Evolutionary conservation across 2,888 invertebrate genomes (phyloP).

Genomic region (Acholoe squamosa): DNA sequence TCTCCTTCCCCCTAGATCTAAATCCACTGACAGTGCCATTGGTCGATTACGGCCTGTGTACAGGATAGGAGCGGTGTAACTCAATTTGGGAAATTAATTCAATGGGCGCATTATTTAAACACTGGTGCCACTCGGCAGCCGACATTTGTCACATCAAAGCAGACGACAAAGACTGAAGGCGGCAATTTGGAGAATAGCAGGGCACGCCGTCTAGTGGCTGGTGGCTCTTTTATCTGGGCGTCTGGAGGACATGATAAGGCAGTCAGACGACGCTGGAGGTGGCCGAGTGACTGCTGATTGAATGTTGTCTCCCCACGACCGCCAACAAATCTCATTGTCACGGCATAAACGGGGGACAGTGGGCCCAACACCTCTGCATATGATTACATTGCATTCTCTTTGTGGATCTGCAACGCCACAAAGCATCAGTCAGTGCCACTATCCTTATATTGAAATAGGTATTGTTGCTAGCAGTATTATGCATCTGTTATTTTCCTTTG

Average conservation of each 20-base stretch:
- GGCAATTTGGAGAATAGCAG: neutral
- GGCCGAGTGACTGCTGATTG: conserved; percentile 44
- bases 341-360: neutral
- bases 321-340: conserved; percentile 28
- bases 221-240: conserved; percentile 26
- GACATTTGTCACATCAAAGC: conserved; percentile 57
- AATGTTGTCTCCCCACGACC: neutral
- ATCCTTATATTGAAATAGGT: neutral
- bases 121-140: conserved; percentile 28
- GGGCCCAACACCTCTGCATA: neutral
- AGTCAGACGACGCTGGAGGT: neutral
- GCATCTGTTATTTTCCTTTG: too few species aligned
- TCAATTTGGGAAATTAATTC: conserved; percentile 51
- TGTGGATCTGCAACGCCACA: neutral
- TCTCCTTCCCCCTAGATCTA: neutral
- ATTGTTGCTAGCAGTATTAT: neutral
- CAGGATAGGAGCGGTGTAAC: neutral
- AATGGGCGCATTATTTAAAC: conserved; percentile 51
- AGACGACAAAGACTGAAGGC: conserved; percentile 34
- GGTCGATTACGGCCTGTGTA: neutral
- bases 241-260: conserved; percentile 15
- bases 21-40: neutral
- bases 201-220: neutral
- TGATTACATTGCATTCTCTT: neutral
- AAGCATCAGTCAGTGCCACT: too few species aligned